These are phyloP conservation scores for Cynopterus sphinx DNA, from an alignment of 2,797 vertebrate species.

Conservation along the genomic window DNA sequence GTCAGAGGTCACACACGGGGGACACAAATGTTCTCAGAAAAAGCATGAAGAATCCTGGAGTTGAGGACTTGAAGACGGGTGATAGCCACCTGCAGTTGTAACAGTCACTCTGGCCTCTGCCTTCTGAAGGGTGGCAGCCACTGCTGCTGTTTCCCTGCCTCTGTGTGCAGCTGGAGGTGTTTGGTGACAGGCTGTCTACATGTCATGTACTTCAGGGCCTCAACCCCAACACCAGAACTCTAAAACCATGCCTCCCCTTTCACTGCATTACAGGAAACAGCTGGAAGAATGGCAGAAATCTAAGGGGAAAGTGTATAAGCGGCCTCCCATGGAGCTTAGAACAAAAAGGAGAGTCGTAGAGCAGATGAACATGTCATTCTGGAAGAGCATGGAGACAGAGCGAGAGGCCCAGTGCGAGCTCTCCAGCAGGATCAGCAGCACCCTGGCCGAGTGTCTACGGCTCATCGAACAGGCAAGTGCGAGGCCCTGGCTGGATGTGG, in stretches of 20 bases:
- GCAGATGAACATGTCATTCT: slow-evolving; percentile 82
- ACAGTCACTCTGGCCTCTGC: background rate
- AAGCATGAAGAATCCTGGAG: background rate
- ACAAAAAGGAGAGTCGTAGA: slow-evolving; percentile 73
- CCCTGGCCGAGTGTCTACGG: slow-evolving; percentile 89
- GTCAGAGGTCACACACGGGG: background rate
- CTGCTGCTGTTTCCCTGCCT: background rate
- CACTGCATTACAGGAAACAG: slow-evolving; percentile 85
- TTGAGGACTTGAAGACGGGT: background rate
- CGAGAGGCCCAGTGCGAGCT: slow-evolving; percentile 84
- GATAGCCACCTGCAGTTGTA: background rate
- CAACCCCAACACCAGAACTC: background rate
- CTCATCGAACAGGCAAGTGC: slow-evolving; percentile 87
- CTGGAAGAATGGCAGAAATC: slow-evolving; percentile 92
- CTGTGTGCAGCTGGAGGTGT: background rate
- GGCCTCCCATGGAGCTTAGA: slow-evolving; percentile 90
- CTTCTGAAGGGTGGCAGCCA: background rate
- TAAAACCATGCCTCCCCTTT: background rate
- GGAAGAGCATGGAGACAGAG: slow-evolving; percentile 84
- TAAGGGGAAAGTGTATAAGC: slow-evolving; percentile 93
- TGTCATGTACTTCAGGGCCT: background rate
- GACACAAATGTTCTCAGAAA: background rate
- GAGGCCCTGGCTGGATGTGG: too few species aligned
- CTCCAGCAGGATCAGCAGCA: slow-evolving; percentile 83
- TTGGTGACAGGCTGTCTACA: background rate